Conservation (phyloP, 2,797 vertebrate species). For the Natrix natrix region DNA sequence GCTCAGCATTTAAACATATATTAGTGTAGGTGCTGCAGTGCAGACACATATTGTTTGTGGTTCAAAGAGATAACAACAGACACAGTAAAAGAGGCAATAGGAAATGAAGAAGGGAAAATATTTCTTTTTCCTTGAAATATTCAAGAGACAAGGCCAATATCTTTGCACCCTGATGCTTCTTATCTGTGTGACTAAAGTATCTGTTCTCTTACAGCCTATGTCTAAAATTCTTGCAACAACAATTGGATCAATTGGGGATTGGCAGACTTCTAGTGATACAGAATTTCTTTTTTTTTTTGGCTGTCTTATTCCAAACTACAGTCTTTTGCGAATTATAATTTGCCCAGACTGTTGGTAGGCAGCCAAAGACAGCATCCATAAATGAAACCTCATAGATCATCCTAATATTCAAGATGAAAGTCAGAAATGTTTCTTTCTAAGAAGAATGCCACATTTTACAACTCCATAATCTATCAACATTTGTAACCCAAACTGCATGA, state of each 20-base stretch:
- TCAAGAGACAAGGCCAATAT: not conserved
- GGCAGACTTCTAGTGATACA: not conserved
- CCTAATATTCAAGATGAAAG: not conserved
- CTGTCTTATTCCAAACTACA: not conserved
- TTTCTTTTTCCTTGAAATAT: not conserved
- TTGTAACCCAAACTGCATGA: not conserved
- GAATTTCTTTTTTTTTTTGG: not conserved
- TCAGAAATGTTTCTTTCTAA: not conserved
- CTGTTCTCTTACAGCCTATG: not conserved
- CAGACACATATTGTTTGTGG: not conserved
- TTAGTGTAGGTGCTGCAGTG: not conserved
- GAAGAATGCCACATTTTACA: not conserved
- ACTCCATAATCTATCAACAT: not conserved
- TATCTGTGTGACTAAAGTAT: not conserved
- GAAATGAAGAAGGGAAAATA: not conserved
- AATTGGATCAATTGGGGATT: not conserved
- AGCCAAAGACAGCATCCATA: constrained; percentile 7
- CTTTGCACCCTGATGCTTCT: not conserved
- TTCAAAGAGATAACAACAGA: not conserved
- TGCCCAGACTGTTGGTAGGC: not conserved
- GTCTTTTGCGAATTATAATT: not conserved
- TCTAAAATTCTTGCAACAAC: not conserved
- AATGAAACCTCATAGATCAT: not conserved
- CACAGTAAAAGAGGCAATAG: not conserved
- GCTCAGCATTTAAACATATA: not conserved